These are phyloP conservation scores for Lamproptera curius DNA, from an alignment of 2,888 invertebrate species.

Conservation along the genomic window DNA sequence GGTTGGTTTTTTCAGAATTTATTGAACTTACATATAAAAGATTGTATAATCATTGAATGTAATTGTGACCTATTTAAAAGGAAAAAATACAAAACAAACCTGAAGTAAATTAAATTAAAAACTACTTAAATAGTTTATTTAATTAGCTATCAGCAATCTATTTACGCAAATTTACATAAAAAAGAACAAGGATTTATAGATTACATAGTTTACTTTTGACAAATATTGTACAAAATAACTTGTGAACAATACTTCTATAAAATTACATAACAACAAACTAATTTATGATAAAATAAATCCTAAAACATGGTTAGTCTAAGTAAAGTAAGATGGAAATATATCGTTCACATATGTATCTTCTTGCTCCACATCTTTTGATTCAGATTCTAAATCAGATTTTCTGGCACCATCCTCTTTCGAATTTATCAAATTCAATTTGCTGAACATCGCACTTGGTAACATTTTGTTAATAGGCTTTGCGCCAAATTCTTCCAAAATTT, in stretches of 20 bases:
- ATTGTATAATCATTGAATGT: no score
- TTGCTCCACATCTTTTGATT: constrained; percentile 36
- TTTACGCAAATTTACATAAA: no score
- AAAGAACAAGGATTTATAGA: no score
- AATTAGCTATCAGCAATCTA: no score
- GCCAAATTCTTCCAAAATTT: constrained; percentile 29
- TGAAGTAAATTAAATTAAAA: no score
- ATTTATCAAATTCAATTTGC: constrained; percentile 48
- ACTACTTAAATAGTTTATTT: no score
- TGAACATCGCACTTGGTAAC: constrained; percentile 37
- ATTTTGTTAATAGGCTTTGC: constrained; percentile 26
- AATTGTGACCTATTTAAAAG: no score
- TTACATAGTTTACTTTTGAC: no score
- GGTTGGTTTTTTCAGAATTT: no score
- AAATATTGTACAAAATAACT: no score
- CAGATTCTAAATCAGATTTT: constrained; percentile 35
- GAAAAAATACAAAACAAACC: no score
- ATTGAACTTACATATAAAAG: no score
- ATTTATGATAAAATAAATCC: neutral
- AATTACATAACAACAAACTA: constrained; percentile 7
- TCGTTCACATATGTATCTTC: constrained; percentile 38
- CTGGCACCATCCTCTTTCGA: constrained; percentile 55
- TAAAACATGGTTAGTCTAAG: constrained; percentile 12
- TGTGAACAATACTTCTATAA: neutral
- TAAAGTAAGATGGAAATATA: constrained; percentile 38